Evolutionary conservation across 2,113 vertebrate species (phyloP), one percentile per base, ranked within the genome.

Genomic region (Scomber japonicus): DNA sequence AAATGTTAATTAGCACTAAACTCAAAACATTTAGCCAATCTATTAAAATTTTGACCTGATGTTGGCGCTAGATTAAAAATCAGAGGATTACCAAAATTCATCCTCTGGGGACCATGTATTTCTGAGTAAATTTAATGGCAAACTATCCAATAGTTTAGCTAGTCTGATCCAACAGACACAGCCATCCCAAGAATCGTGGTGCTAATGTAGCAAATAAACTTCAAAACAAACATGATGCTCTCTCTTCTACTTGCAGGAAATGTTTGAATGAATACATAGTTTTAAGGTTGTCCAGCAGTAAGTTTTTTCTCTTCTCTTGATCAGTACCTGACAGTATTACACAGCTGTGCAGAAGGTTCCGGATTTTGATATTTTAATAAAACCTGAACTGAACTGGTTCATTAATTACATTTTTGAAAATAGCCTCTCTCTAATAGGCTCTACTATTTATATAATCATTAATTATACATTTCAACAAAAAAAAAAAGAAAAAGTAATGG

Each of bases 391-490:
- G 31, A 35, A 35, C 31, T 35, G 31, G 13, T 19, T 6, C 3
- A 12, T 59, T 16, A 17, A 70, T 54, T 6, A 12, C 2, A 71
- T 45, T n/a, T 78, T 27, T 8, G 0, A 57, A 53, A 80, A 66
- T n/a, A 19, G 30, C 30, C 15, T 55, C 10, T 3, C 27, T 59
- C 7, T 27, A 17, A 50, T 30, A 15, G 17, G 11, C 30, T 19
- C 5, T 21, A 14, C 15, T 40, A 21, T 71, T 65, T 31, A 63
- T 68, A 45, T 59, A 72, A 45, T 68, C 64, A 71, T 84, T 54
- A 71, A 84, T 75, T 71, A 81, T 27, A 68, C 17, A 57, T 59
- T 55, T 40, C 3, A 35, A 35, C 6, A 40, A 21, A n/a, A 54
- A 21, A 21, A 21, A 21, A 21, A 21, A 21, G 21, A 21, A 21